Evolutionary conservation across 2,888 invertebrate genomes (phyloP), one percentile per base, ranked within the genome.

Genomic region (Orthosia gothica): DNA sequence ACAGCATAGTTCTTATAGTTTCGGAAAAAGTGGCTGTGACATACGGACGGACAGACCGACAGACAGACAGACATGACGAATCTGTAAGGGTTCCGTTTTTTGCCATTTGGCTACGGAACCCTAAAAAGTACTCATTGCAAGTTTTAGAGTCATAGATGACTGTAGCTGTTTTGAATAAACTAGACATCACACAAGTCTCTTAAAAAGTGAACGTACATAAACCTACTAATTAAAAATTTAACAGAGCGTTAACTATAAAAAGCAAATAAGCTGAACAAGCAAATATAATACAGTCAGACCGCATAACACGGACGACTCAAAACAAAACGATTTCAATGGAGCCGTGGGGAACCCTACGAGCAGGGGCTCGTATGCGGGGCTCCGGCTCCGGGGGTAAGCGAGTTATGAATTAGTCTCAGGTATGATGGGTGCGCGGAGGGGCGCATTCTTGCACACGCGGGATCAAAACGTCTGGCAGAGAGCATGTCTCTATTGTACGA

Each of bases 361-460:
- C 55, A 75, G 61, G 73, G 81, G 69, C 57, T 77, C 79, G 40
- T 69, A 2, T 23, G 50, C 40, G 54, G 63, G 59, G 15, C 59
- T 45, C 20, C 55, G 55, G 63, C 74, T 63, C 65, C 71, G 81
- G 79, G 84, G 80, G 85, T 79, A 81, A 79, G 75, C 75, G 82
- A 79, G 72, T 75, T 82, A 86, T 87, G 87, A 87, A 87, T 87
- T 86, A 86, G 87, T 86, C 86, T 84, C 87, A 87, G 87, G 87
- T 87, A 76, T 66, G 78, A 76, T 87, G 85, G 86, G 84, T 85
- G 84, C 83, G 81, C 72, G 70, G 77, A 78, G 74, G 69, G 86
- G 65, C 77, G 72, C 86, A 79, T 80, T 86, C 86, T 85, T 80
- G 54, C 66, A 65, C 82, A 65, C 62, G 58, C 74, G 66, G 76